These are phyloP conservation scores for Homarus gammarus DNA, from an alignment of 2,888 invertebrate species.

Conservation along the genomic window DNA sequence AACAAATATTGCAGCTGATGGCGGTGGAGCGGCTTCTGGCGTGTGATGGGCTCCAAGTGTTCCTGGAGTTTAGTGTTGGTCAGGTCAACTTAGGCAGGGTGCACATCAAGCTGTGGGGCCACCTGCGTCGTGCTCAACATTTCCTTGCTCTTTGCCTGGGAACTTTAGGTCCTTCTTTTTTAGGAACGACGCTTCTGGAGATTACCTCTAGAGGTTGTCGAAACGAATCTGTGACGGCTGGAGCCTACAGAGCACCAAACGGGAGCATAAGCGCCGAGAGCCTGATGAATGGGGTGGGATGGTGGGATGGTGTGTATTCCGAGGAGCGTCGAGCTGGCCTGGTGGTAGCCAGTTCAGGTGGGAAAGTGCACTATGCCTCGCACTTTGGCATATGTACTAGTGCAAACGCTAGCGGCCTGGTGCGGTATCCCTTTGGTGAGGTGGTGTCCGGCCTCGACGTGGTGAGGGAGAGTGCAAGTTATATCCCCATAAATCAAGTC, in stretches of 20 bases:
- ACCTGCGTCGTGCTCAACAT: conserved; percentile 24
- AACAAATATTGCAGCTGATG: not conserved
- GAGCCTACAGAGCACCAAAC: not conserved
- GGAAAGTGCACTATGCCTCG: no score
- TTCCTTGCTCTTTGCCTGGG: conserved; percentile 17
- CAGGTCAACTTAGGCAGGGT: conserved; percentile 5
- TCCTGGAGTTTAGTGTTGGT: conserved; percentile 25
- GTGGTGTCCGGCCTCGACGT: no score
- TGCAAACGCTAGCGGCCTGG: no score
- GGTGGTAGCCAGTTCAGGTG: no score
- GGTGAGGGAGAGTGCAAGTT: no score
- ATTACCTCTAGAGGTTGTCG: not conserved
- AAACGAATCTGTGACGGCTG: not conserved
- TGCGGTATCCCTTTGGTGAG: no score
- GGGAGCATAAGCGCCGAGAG: not conserved
- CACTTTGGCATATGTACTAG: no score
- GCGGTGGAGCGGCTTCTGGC: not conserved
- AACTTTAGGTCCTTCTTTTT: conserved; percentile 6
- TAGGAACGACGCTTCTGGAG: not conserved
- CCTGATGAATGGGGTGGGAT: not conserved
- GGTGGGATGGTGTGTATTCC: not conserved
- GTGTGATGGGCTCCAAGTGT: not conserved
- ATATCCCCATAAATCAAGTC: no score
- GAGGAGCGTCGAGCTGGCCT: no score
- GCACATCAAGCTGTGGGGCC: conserved; percentile 19